phyloP scores from a whole-genome alignment of 2,113 vertebrate genomes.

The Sitta europaea region DNA sequence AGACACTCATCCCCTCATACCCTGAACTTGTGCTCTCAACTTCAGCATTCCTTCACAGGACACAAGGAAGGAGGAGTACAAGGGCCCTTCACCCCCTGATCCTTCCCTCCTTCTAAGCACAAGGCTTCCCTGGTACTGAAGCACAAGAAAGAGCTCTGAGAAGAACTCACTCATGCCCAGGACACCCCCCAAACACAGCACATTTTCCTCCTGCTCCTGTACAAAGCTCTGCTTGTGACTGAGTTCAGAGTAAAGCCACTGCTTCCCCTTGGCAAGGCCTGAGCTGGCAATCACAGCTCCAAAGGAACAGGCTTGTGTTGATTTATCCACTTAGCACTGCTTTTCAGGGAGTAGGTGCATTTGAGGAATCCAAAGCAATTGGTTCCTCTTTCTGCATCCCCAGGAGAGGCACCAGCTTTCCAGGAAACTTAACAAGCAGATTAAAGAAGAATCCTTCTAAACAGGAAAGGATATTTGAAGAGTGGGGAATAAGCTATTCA shows the following conservation, averaged over 20 bases:
- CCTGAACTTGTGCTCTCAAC: neutral
- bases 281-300: neutral
- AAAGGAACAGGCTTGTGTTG: neutral
- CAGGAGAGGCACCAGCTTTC: slow-evolving; percentile 2
- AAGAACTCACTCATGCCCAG: neutral
- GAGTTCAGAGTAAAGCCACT: neutral
- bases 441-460: slow-evolving; percentile 20
- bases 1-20: neutral
- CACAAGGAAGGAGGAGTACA: neutral
- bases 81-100: neutral
- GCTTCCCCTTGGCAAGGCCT: neutral
- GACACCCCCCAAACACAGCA: neutral
- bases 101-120: neutral
- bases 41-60: neutral
- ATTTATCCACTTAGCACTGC: neutral
- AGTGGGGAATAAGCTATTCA: neutral
- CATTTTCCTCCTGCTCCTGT: neutral
- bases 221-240: neutral
- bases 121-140: neutral
- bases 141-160: neutral
- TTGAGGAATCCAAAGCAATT: slow-evolving; percentile 1
- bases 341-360: slow-evolving; percentile 22
- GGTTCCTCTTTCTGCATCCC: neutral
- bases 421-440: slow-evolving; percentile 18
- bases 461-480: slow-evolving; percentile 23